Base-by-base conservation (phyloP, 2,797 vertebrate genomes). In the Thamnophis elegans region DNA sequence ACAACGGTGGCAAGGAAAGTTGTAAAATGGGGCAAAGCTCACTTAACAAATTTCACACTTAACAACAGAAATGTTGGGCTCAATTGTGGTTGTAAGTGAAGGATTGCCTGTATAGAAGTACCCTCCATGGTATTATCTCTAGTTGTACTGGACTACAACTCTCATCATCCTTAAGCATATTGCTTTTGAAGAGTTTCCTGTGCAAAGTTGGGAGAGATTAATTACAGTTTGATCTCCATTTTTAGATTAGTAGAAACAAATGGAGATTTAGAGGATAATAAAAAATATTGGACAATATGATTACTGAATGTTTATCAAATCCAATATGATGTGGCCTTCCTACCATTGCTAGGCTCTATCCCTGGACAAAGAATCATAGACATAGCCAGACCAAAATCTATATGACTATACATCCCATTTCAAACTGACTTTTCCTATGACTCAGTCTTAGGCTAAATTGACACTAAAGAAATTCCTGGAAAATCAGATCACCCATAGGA, bases 211-310 rank as follows among this genome's bases (percentile, higher is more conserved):
- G 42, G 36, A 73, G 1, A 47, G 59, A 25, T 20, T 87, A 13
- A 85, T 28, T 60, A 20, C 26, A 60, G 22, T 54, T 82, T 42
- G 20, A 88, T 53, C 55, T 47, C 58, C n/a, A 54, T 59, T 92
- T 89, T 92, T 92, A 78, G 13, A 89, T 89, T 5, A 2, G 13
- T 86, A 36, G 51, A 85, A 92, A 86, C 32, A 86, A 89, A 86
- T 89, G 51, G 6, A 85, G 26, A 56, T 65, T 86, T 55, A 86
- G 58, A 56, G 88, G 51, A 89, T 11, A 68, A 89, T 26, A 28
- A 62, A 14, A 51, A 90, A 68, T 47, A 78, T 42, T 42, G 32
- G 65, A 68, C n/a, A 32, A 2, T 78, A 42, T 60, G 62, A 60
- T 32, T 22, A 90, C 78, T 26, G 47, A 26, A 28, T 68, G 59